Conservation (phyloP, 2,888 invertebrate species). For the Ophraella communa region DNA sequence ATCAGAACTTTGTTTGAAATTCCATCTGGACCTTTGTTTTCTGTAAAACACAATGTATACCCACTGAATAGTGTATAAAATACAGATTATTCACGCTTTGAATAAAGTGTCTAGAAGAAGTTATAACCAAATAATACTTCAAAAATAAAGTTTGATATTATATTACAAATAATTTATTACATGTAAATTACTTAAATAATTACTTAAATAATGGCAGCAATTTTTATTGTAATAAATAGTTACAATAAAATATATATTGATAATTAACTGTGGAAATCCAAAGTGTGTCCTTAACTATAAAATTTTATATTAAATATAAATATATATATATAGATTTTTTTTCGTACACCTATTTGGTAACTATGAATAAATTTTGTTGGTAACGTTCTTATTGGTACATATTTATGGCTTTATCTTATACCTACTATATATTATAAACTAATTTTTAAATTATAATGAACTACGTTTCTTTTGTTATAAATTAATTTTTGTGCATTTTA, state of each 20-base stretch:
- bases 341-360: not conserved
- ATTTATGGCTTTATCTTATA: not conserved
- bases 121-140: too few relatives aligned
- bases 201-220: constrained; percentile 7
- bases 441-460: not conserved
- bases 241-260: not conserved
- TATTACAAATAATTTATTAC: constrained; percentile 12
- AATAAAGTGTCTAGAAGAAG: too few relatives aligned
- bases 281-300: not conserved
- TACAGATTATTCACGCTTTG: too few relatives aligned
- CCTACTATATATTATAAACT: not conserved
- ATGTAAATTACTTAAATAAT: too few relatives aligned
- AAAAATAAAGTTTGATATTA: not conserved
- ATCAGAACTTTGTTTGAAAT: too few relatives aligned
- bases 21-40: too few relatives aligned
- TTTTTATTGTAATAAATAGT: not conserved
- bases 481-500: too few relatives aligned
- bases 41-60: too few relatives aligned
- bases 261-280: not conserved
- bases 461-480: not conserved
- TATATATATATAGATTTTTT: too few relatives aligned
- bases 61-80: too few relatives aligned
- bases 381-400: not conserved
- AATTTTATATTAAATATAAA: not conserved
- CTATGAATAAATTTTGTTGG: not conserved